Conservation (phyloP, 2,888 invertebrate genomes). For the Epinotia nisella region DNA sequence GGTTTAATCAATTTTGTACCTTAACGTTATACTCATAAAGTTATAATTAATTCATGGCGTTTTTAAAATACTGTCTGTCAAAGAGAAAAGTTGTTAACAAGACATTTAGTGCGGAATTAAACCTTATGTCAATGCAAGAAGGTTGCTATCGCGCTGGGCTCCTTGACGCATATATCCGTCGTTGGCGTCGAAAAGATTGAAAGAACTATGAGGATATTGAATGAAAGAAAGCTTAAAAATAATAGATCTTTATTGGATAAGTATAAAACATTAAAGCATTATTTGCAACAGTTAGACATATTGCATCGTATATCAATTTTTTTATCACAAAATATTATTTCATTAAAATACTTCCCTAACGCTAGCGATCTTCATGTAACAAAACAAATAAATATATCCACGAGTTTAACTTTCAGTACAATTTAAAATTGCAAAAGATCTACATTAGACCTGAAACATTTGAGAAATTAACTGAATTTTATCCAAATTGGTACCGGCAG, state of each 20-base stretch:
- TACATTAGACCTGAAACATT: background rate
- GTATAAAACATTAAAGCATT: slow-evolving; percentile 36
- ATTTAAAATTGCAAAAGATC: background rate
- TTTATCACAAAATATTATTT: slow-evolving; percentile 12
- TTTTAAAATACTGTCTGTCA: too few relatives aligned
- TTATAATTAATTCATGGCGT: too few relatives aligned
- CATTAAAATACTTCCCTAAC: background rate
- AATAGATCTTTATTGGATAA: slow-evolving; percentile 28
- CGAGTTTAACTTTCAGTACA: background rate
- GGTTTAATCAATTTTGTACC: too few relatives aligned
- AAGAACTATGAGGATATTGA: background rate
- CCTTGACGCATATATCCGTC: too few relatives aligned
- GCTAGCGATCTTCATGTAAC: slow-evolving; percentile 12
- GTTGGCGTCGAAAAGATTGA: too few relatives aligned
- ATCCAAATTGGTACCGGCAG: background rate
- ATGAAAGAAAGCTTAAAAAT: background rate
- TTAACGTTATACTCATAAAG: background rate
- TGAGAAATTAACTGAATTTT: background rate
- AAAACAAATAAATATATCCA: background rate
- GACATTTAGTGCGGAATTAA: too few relatives aligned
- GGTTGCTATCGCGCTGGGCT: too few relatives aligned
- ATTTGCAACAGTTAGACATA: slow-evolving; percentile 20
- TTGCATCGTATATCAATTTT: slow-evolving; percentile 14
- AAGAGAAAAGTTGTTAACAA: too few relatives aligned
- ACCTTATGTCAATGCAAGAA: too few relatives aligned